Evolutionary conservation across 2,113 vertebrate species (phyloP), one percentile per base, ranked within the genome.

Genomic region (Suncus etruscus): DNA sequence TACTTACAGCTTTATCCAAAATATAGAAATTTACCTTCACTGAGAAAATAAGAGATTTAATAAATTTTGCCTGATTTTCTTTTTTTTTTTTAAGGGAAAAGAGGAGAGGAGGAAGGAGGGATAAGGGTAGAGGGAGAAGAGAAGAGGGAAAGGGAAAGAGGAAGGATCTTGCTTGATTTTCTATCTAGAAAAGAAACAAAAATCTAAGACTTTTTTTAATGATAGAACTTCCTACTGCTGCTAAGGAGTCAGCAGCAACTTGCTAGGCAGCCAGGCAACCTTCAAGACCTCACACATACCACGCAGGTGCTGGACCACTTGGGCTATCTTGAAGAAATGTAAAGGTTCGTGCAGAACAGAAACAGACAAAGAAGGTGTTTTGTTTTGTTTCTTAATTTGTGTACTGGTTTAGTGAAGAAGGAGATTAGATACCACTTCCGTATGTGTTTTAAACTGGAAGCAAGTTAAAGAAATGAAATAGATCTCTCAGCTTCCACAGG

Each of bases 21-120:
- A 87, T 78, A 93, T 70, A 83, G 16, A 92, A 86, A 87, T 83
- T 83, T 93, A 95, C 91, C 82, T 94, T 65, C 51, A 81, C 82
- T 92, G 83, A 51, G 65, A 95, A 68, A 29, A 72, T 83, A 92
- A 81, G 73, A 69, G 84, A 92, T 94, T 90, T 95, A 93, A 96
- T 80, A 94, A 94, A 86, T 31, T 83, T 22, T 54, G 31, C 84
- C 76, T 79, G 78, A 78, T 89, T 87, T 93, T 93, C 70, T 89
- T 39, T 39, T 39, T 39, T 39, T 39, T 39, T 39, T 39, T 39
- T 39, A 3, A 39, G 39, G 47, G 9, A 48, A 91, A 87, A 51
- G 66, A 51, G 72, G 50, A 31, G 77, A 70, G 3, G 83, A 50
- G 32, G 22, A 16, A 1, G 75, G 83, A 24, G 27, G 14, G 39